phyloP scores from a whole-genome alignment of 2,797 vertebrate genomes.

The Platyrinchus mystaceus region DNA sequence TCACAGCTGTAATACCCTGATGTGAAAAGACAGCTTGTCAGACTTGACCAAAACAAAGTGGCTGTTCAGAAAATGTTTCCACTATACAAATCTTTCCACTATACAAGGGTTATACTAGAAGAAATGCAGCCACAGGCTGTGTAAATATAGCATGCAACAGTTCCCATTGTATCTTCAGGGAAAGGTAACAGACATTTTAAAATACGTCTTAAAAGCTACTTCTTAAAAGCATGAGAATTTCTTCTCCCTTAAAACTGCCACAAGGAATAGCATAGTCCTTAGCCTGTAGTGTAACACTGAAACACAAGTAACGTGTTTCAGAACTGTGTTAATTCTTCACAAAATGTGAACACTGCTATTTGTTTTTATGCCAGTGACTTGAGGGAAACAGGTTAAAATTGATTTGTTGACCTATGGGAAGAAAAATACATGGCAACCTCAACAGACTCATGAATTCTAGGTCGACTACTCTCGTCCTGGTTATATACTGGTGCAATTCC shows the following conservation, averaged over 20 bases:
- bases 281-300: background rate
- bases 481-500: background rate
- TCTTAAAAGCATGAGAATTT: background rate
- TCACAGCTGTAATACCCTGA: background rate
- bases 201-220: background rate
- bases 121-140: background rate
- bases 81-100: background rate
- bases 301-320: background rate
- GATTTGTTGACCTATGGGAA: background rate
- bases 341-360: background rate
- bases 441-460: background rate
- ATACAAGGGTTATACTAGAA: background rate
- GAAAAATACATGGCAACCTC: background rate
- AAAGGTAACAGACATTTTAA: background rate
- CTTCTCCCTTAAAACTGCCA: background rate
- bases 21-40: background rate
- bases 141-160: background rate
- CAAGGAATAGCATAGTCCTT: background rate
- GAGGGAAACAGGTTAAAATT: background rate
- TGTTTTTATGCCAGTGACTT: background rate
- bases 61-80: background rate
- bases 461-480: background rate
- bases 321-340: background rate
- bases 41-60: background rate
- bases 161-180: background rate